Evolutionary conservation across 2,113 vertebrate species (phyloP), one percentile per base, ranked within the genome.

Genomic region (Xerus inauris): DNA sequence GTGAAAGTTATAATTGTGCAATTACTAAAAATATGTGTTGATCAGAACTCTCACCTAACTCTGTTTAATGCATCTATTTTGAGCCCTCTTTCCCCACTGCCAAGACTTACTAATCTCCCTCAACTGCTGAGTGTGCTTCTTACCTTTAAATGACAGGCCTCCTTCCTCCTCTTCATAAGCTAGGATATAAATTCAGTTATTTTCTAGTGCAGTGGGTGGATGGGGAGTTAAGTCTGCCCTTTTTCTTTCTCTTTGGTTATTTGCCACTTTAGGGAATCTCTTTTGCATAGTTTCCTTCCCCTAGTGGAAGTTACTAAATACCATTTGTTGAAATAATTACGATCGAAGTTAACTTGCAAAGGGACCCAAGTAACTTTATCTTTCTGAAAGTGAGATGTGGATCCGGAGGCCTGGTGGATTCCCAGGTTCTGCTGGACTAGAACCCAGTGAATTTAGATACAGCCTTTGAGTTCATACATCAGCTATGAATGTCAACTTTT

Each of bases 21-120:
- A 28, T 96, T 92, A 90, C 96, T 96, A 97, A 97, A 96, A 97
- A 96, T 95, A 97, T 3, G 7, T 88, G 62, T 81, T 89, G 40
- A 73, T 94, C 83, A 95, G 89, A 97, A 77, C 38, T 82, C 62
- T 95, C 81, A 92, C 73, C 82, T 88, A 26, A 20, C 51, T 3
- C 3, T 76, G 84, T 49, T 93, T 93, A 93, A 94, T 96, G 73
- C 30, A 1, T 89, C 75, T 97, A 96, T 97, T 97, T 96, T 96
- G 75, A 77, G 89, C 75, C 79, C 49, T 71, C 57, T 91, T 91
- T 47, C 86, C 32, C 57, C 32, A 45, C 40, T 91, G 93, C 92
- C 97, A 97, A 62, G 89, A 67, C 30, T 88, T 49, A 77, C 75
- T 96, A 59, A 92, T 89, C 94, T 77, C 93, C 69, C 7, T 42